These are phyloP conservation scores for Ochropleura plecta DNA, from an alignment of 2,888 invertebrate species.

Conservation along the genomic window DNA sequence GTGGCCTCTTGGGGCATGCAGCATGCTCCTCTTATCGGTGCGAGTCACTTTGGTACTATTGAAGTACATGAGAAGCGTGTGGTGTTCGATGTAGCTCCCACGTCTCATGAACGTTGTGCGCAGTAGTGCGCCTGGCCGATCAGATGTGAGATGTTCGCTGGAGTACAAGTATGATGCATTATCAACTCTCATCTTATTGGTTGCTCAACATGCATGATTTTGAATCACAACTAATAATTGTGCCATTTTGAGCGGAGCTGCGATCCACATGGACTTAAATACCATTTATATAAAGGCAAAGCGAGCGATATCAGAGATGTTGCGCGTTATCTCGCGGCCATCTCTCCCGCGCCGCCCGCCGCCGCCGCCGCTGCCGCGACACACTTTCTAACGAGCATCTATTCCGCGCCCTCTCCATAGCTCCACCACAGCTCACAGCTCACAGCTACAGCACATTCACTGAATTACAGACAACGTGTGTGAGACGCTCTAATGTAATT, in stretches of 20 bases:
- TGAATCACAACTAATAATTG: background rate
- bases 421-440: constrained; percentile 4
- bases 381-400: constrained; percentile 54
- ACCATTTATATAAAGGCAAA: constrained; percentile 4
- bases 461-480: constrained; percentile 14
- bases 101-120: background rate
- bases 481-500: constrained; percentile 37
- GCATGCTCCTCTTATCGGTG: too few relatives aligned
- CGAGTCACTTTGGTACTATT: too few relatives aligned
- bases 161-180: background rate
- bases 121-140: background rate
- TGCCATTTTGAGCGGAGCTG: background rate
- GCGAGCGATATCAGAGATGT: constrained; percentile 14
- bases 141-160: background rate
- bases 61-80: too few relatives aligned
- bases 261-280: background rate
- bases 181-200: background rate
- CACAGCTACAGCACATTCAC: constrained; percentile 9
- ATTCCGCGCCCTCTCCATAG: constrained; percentile 4
- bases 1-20: too few relatives aligned
- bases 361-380: constrained; percentile 12
- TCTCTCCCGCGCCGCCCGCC: background rate
- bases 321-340: constrained; percentile 18
- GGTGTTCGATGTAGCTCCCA: background rate
- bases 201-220: background rate